Base-by-base conservation (phyloP, 1,140 invertebrate genomes). In the Dendrolimus kikuchii region DNA sequence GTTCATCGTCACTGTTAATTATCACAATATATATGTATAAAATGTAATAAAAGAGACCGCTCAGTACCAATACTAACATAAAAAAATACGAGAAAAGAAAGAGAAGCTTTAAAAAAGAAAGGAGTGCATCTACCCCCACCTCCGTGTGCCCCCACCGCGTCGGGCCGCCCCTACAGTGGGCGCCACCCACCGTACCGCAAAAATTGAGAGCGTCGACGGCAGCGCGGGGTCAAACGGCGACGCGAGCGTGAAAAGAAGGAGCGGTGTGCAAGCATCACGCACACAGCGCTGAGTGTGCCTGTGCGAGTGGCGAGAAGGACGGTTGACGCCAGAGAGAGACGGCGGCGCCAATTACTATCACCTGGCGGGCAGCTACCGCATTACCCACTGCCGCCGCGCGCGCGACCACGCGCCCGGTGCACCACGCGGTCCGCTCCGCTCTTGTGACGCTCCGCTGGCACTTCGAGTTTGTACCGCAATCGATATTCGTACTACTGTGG, bases 101-200 rank as follows among this genome's bases (percentile, higher is more conserved):
- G 82, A 86, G 82, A 86, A 79, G 77, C 82, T 81, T 86, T 78
- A 81, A 86, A 85, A 85, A 85, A 84, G 81, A 81, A 84, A 85
- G 79, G 79, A 83, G 81, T 81, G 79, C 79, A 81, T 81, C 74
- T 77, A 71, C 74, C 70, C 81, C 79, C 74, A 72, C 77, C 66
- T 67, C 59, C 53, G 58, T 41, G 52, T 45, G 68, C 73, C 77
- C 73, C 69, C 66, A 66, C 68, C 62, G 60, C 53, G 59, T 49
- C 62, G 73, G 66, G 70, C 71, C 73, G 72, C 72, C 81, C 69
- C 79, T 62, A 58, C 50, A 63, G 60, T 68, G 74, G 77, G 81
- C 69, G 70, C 77, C 79, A 84, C 81, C 81, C 81, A 84, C 77
- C 71, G 74, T 68, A 79, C 71, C 81, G 78, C 81, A 84, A 84